Percentiles rank a stretch among this genome's conserved stretches.
Evolutionary conservation across 2,113 vertebrate genomes (phyloP).

Genomic region (Sturnus vulgaris): DNA sequence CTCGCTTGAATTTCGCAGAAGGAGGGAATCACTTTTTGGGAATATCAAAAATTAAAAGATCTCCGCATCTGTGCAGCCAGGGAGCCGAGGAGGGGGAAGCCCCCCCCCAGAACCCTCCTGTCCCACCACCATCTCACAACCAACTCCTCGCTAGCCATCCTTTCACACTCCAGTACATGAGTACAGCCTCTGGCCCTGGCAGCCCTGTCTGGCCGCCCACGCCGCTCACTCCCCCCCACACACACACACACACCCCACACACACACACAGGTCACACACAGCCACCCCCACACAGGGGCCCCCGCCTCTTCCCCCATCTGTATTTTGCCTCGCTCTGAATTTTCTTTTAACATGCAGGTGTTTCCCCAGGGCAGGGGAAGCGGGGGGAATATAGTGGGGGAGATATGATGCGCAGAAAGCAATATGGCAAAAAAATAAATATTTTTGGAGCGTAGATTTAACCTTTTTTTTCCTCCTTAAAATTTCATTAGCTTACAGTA

Average conservation of each 20-base stretch:
- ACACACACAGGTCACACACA: neutral
- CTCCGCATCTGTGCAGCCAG: neutral
- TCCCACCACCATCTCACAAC: neutral
- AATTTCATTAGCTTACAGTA: conserved; percentile 86
- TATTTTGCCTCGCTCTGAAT: neutral
- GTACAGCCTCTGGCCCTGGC: neutral
- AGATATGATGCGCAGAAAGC: conserved; percentile 74
- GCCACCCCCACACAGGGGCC: neutral
- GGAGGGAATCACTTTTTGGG: conserved; percentile 58
- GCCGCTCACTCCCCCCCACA: neutral
- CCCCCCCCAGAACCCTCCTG: neutral
- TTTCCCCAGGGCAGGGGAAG: neutral
- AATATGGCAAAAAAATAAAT: conserved; percentile 85
- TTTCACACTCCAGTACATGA: neutral
- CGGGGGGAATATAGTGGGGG: neutral
- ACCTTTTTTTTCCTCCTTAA: conserved; percentile 75
- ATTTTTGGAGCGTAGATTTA: conserved; percentile 82
- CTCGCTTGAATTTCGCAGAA: conserved; percentile 65
- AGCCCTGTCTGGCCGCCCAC: neutral
- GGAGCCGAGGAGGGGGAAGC: neutral
- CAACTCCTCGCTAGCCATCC: neutral
- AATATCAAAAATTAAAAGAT: conserved; percentile 16
- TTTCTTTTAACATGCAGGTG: conserved; percentile 34
- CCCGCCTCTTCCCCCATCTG: conserved; percentile 2
- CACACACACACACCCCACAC: neutral